Conservation (phyloP, 2,888 invertebrate species). For the Drosophila barbarae region DNA sequence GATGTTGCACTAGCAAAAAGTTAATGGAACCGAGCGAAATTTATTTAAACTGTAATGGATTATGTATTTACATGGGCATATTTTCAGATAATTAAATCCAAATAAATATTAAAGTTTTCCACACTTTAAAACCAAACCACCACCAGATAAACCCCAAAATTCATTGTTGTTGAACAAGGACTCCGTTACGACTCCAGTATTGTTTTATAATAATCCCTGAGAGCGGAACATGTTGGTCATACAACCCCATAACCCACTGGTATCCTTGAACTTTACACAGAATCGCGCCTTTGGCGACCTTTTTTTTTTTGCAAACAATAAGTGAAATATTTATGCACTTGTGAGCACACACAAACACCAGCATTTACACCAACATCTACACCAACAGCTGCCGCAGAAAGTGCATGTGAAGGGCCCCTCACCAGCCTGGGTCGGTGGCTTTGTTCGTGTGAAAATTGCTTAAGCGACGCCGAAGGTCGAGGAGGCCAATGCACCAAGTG, state of each 20-base stretch:
- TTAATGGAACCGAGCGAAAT: not conserved
- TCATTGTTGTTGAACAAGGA: too few species aligned
- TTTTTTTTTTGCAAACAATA: constrained; percentile 34
- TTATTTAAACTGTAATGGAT: too few species aligned
- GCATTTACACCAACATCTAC: not conserved
- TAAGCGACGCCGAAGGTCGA: constrained; percentile 27
- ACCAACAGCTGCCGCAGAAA: constrained; percentile 12
- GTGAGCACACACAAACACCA: constrained; percentile 15
- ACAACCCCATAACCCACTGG: constrained; percentile 12
- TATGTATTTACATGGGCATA: too few species aligned
- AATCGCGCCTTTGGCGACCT: constrained; percentile 36
- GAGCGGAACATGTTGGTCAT: not conserved
- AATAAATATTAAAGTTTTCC: not conserved
- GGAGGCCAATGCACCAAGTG: constrained; percentile 31
- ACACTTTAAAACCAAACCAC: too few species aligned
- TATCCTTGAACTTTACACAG: constrained; percentile 46
- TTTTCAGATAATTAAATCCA: not conserved
- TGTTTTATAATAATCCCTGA: not conserved
- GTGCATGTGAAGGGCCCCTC: constrained; percentile 23
- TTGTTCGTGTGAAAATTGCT: constrained; percentile 25
- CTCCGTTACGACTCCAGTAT: not conserved
- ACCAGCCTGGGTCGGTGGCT: not conserved
- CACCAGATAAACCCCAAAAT: too few species aligned
- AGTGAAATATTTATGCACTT: constrained; percentile 48
- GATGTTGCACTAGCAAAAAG: constrained; percentile 12